Conservation (phyloP, 1,140 invertebrate species). For the Cylas formicarius region DNA sequence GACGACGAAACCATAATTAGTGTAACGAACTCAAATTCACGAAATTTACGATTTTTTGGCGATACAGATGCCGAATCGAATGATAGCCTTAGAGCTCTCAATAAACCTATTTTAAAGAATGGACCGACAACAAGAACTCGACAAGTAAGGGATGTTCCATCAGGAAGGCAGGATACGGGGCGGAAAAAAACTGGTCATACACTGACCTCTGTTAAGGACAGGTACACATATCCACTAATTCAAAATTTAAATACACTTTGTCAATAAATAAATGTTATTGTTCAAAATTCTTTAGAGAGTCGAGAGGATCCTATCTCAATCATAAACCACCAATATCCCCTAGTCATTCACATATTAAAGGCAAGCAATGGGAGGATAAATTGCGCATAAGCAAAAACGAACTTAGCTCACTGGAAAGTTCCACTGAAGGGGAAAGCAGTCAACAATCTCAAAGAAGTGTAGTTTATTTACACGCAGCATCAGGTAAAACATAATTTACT, state of each 20-base stretch:
- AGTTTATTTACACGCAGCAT: slow-evolving; percentile 72
- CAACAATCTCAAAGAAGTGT: slow-evolving; percentile 70
- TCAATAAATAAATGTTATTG: too few species aligned
- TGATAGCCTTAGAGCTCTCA: slow-evolving; percentile 41
- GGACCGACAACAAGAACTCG: slow-evolving; percentile 23
- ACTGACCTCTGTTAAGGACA: slow-evolving; percentile 36
- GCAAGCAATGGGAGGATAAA: slow-evolving; percentile 23
- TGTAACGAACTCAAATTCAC: slow-evolving; percentile 36
- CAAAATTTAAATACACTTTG: too few species aligned
- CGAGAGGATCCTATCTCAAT: slow-evolving; percentile 17
- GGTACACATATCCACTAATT: slow-evolving; percentile 10
- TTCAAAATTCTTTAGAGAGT: slow-evolving; percentile 3
- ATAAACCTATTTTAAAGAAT: slow-evolving; percentile 36
- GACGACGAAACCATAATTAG: slow-evolving; percentile 39
- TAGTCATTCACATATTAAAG: slow-evolving; percentile 22
- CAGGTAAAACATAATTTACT: slow-evolving; percentile 50
- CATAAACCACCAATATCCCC: slow-evolving; percentile 37
- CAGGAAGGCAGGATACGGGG: slow-evolving; percentile 23
- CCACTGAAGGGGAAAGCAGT: slow-evolving; percentile 72
- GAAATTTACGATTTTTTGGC: slow-evolving; percentile 72
- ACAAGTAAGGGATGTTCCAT: too few species aligned
- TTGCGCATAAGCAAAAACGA: slow-evolving; percentile 32
- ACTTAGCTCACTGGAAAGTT: slow-evolving; percentile 52
- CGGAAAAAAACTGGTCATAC: slow-evolving; percentile 4
- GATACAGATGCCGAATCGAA: slow-evolving; percentile 70